Conservation (phyloP, 2,113 vertebrate genomes). For the Anas platyrhynchos region DNA sequence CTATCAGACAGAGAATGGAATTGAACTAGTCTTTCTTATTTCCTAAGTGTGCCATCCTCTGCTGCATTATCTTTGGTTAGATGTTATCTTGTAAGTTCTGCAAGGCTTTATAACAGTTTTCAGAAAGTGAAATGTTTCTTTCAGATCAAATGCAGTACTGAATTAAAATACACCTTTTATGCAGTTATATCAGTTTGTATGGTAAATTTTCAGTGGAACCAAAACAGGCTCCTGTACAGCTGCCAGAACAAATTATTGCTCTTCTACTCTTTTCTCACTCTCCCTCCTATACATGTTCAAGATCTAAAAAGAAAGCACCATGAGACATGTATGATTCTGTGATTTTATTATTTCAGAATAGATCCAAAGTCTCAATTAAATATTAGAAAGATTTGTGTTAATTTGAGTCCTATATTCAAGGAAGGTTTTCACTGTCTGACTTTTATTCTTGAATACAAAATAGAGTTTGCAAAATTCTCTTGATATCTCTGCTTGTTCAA, state of each 20-base stretch:
- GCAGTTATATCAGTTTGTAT: not conserved
- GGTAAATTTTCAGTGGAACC: not conserved
- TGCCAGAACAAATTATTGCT: not conserved
- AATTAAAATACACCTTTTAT: not conserved
- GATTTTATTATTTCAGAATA: not conserved
- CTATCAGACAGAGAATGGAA: not conserved
- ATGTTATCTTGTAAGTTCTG: not conserved
- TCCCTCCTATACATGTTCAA: not conserved
- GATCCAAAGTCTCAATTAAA: not conserved
- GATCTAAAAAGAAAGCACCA: not conserved
- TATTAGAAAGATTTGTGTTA: not conserved
- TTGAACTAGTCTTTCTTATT: not conserved
- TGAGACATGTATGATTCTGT: no score
- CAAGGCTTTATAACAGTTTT: not conserved
- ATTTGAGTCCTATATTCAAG: not conserved
- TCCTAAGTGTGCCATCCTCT: not conserved
- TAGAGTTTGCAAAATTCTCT: not conserved
- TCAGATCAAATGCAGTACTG: not conserved
- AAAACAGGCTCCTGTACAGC: not conserved
- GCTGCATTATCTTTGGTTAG: not conserved
- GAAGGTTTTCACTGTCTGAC: not conserved
- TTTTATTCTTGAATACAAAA: not conserved
- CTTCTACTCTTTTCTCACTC: not conserved
- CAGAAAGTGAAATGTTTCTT: not conserved
- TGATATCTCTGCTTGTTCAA: not conserved